A percentile compares a stretch with the other conserved stretches of the same genome.
Evolutionary conservation across 23 tunicate genomes (phyloP).

Genomic region (Halocynthia aurantium): DNA sequence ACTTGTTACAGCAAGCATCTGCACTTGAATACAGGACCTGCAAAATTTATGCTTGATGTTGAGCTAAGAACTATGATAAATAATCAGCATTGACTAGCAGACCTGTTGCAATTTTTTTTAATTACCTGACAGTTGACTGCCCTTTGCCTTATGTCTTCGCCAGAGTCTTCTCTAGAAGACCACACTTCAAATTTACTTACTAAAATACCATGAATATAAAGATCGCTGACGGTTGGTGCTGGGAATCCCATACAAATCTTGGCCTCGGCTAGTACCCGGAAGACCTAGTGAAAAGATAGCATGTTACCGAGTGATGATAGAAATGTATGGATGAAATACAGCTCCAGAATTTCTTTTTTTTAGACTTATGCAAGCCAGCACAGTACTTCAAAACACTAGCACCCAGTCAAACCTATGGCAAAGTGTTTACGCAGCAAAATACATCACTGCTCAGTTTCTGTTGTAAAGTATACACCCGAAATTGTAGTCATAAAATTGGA

Average conservation of each 20-base stretch:
- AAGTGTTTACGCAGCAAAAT: too few relatives aligned
- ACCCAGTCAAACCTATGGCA: neutral
- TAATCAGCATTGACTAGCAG: neutral
- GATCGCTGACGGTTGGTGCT: slow-evolving; percentile 51
- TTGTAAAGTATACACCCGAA: too few relatives aligned
- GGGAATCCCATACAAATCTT: slow-evolving; percentile 74
- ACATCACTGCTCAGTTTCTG: too few relatives aligned
- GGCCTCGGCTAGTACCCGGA: slow-evolving; percentile 40
- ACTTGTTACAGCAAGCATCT: slow-evolving; percentile 48
- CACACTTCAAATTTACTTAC: slow-evolving; percentile 75
- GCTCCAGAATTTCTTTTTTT: too few relatives aligned
- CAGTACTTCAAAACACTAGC: neutral
- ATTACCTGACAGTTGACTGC: slow-evolving; percentile 79
- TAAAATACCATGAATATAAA: slow-evolving; percentile 53
- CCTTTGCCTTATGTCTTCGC: slow-evolving; percentile 68
- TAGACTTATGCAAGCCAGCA: neutral
- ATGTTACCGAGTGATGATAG: neutral
- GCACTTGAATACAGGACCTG: slow-evolving; percentile 36
- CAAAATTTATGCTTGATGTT: neutral
- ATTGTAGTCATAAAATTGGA: too few relatives aligned
- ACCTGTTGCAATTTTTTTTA: neutral
- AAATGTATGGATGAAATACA: too few relatives aligned
- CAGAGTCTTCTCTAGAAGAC: slow-evolving; percentile 51
- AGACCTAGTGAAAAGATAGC: slow-evolving; percentile 33
- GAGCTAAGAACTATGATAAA: slow-evolving; percentile 1